Conservation (phyloP, 92 coral and sea anemone genomes). For the Epizoanthus stellaris region DNA sequence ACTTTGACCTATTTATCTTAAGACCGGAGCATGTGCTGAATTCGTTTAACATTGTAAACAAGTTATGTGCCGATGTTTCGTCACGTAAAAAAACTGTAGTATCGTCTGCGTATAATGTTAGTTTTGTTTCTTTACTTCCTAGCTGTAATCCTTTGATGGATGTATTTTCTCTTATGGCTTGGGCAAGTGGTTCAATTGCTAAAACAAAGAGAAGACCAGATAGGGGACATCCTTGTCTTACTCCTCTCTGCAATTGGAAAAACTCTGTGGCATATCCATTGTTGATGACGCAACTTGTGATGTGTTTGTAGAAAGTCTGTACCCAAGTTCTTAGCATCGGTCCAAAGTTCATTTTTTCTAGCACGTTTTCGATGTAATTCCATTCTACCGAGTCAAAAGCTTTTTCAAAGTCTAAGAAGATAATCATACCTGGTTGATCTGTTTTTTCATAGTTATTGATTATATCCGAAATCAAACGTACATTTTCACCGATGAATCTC, state of each 20-base stretch:
- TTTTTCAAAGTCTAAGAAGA: constrained; percentile 8
- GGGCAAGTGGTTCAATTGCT: constrained; percentile 25
- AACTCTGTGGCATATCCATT: too few species aligned
- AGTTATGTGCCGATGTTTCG: constrained; percentile 1
- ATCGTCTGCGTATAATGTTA: constrained; percentile 25
- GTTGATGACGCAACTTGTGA: background rate
- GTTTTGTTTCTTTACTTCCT: constrained; percentile 9
- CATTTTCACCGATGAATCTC: background rate
- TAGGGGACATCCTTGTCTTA: constrained; percentile 38
- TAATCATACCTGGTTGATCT: constrained; percentile 7
- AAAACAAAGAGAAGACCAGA: constrained; percentile 25
- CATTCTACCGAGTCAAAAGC: constrained; percentile 28
- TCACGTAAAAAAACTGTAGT: constrained; percentile 21
- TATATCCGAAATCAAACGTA: background rate
- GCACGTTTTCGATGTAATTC: constrained; percentile 1
- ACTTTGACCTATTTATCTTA: constrained; percentile 21
- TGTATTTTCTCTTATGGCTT: background rate
- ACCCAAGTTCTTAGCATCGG: constrained; percentile 23
- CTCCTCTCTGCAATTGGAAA: constrained; percentile 32
- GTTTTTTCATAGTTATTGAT: background rate
- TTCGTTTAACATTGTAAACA: constrained; percentile 16
- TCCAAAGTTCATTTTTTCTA: constrained; percentile 27
- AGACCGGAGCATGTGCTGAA: constrained; percentile 10
- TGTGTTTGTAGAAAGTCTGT: constrained; percentile 4
- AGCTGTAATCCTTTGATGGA: constrained; percentile 8